These are phyloP conservation scores for Zalophus californianus DNA, from an alignment of 2,797 vertebrate species.

Conservation along the genomic window DNA sequence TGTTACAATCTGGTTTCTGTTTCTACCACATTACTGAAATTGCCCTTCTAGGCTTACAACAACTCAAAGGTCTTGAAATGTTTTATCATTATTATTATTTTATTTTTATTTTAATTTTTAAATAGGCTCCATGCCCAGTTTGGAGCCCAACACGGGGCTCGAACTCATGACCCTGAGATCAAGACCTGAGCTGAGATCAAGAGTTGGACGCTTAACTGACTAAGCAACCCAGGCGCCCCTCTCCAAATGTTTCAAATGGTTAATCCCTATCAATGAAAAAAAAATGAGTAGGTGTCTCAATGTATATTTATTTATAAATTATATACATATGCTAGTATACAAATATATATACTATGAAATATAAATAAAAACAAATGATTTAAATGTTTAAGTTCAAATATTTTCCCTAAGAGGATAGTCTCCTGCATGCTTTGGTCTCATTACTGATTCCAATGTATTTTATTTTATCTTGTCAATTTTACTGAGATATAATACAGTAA, in stretches of 20 bases:
- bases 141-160: not conserved
- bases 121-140: not conserved
- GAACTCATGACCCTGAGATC: not conserved
- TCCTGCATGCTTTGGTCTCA: not conserved
- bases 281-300: not conserved
- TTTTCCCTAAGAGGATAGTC: not conserved
- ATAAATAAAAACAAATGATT: conserved; percentile 47
- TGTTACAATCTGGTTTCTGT: not conserved
- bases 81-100: not conserved
- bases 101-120: too few relatives aligned
- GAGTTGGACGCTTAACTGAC: not conserved
- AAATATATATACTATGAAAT: conserved; percentile 8
- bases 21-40: not conserved
- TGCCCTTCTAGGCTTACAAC: not conserved
- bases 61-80: not conserved
- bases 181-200: not conserved
- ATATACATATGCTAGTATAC: conserved; percentile 19
- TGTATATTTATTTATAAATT: conserved; percentile 42
- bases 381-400: conserved; percentile 50
- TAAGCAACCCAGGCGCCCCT: not conserved
- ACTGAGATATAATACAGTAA: conserved; percentile 20
- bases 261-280: not conserved
- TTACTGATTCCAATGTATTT: not conserved
- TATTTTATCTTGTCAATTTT: not conserved
- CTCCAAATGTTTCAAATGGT: not conserved